Percentiles rank a stretch among this genome's conserved stretches.
These are phyloP conservation scores for Urechis unicinctus DNA, from an alignment of 2,888 invertebrate species.

Conservation along the genomic window DNA sequence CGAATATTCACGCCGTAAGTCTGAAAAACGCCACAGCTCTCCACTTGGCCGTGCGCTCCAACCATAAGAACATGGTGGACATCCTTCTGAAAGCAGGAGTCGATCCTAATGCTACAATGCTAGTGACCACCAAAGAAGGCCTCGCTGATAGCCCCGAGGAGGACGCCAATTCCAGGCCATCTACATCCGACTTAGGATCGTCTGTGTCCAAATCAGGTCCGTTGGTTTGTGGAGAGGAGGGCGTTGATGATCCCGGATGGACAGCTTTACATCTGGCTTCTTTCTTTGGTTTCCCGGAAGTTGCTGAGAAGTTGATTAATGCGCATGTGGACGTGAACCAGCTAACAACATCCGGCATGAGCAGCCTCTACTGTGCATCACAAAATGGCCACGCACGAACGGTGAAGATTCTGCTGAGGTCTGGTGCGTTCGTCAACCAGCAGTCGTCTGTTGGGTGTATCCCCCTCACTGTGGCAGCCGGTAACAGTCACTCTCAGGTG, in stretches of 20 bases:
- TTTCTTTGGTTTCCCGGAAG: constrained; percentile 7
- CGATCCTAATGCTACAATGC: no score
- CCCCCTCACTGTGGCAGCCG: constrained; percentile 13
- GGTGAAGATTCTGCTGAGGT: constrained; percentile 7
- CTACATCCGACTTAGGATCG: no score
- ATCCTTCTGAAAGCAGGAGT: no score
- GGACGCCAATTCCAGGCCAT: no score
- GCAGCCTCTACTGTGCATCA: constrained; percentile 9
- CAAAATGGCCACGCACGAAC: constrained; percentile 15
- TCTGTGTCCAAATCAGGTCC: no score
- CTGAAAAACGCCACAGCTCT: no score
- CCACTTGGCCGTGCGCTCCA: no score
- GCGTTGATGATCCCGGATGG: constrained; percentile 12
- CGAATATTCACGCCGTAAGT: no score
- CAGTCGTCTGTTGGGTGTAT: constrained; percentile 8
- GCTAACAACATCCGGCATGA: constrained; percentile 10
- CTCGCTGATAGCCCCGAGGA: no score
- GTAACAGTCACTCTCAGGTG: constrained; percentile 10
- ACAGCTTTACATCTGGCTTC: constrained; percentile 15
- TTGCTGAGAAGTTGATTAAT: constrained; percentile 1
- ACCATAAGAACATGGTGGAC: no score
- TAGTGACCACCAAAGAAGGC: no score
- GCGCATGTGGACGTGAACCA: constrained; percentile 10
- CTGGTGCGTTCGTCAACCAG: constrained; percentile 13
- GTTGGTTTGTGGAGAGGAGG: no score